Percentiles rank a stretch among this genome's conserved stretches.
phyloP scores from a whole-genome alignment of 2,888 invertebrate genomes.

The Anorthoa munda region DNA sequence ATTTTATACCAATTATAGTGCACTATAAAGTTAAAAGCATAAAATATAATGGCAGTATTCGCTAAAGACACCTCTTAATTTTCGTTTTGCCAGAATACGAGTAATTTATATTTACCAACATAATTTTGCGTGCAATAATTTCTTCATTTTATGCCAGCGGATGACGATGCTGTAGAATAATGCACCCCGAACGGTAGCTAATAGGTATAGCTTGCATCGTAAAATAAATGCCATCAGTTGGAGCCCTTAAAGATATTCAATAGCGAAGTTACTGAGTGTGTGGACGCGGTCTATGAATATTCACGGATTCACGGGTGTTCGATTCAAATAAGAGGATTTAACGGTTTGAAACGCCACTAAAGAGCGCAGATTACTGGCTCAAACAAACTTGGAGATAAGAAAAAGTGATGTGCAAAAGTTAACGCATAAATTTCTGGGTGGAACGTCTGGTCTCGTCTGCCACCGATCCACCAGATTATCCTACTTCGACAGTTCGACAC shows the following conservation, averaged over 20 bases:
- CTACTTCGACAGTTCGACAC: conserved; percentile 83
- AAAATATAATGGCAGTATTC: conserved; percentile 52
- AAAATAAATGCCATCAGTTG: conserved; percentile 51
- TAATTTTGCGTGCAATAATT: conserved; percentile 41
- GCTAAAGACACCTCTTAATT: conserved; percentile 45
- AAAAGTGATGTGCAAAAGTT: conserved; percentile 88
- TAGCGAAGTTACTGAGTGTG: conserved; percentile 46
- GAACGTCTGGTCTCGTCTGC: conserved; percentile 85
- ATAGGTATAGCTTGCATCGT: conserved; percentile 37
- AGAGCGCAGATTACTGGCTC: conserved; percentile 76
- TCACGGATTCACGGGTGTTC: conserved; percentile 60
- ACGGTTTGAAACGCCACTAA: conserved; percentile 65
- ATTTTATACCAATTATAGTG: conserved; percentile 68
- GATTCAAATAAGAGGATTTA: conserved; percentile 65
- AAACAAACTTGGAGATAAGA: conserved; percentile 84
- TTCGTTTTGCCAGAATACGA: conserved; percentile 41
- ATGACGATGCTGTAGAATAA: conserved; percentile 10
- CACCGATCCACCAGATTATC: conserved; percentile 85
- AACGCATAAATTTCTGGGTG: conserved; percentile 84
- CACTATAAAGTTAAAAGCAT: conserved; percentile 55
- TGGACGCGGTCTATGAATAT: conserved; percentile 59
- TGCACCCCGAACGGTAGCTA: conserved; percentile 37
- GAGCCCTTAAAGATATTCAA: conserved; percentile 53
- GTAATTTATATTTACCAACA: conserved; percentile 39
- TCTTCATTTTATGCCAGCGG: conserved; percentile 38